Evolutionary conservation across 2,888 invertebrate species (phyloP).

Genomic region (Malthinus flaveolus): DNA sequence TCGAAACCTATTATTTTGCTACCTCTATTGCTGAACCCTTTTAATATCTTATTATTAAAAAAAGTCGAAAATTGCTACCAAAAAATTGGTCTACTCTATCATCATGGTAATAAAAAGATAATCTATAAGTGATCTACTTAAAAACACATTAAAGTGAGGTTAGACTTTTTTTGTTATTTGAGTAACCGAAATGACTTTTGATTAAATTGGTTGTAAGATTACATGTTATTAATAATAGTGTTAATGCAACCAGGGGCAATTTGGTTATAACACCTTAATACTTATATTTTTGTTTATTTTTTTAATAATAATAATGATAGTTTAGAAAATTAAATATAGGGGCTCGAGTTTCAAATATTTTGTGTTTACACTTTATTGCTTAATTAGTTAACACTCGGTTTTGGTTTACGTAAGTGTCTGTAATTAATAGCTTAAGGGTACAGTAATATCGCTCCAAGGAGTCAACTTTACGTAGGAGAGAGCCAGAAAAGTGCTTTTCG

Average conservation of each 20-base stretch:
- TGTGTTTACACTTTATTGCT: constrained; percentile 4
- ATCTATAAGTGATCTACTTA: constrained; percentile 10
- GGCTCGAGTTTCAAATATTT: too few species aligned
- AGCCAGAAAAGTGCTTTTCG: too few species aligned
- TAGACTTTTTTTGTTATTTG: constrained; percentile 6
- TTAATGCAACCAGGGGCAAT: constrained; percentile 14
- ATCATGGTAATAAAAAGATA: constrained; percentile 8
- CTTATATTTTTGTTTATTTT: neutral
- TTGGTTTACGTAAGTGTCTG: too few species aligned
- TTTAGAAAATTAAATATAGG: too few species aligned
- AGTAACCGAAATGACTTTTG: constrained; percentile 22
- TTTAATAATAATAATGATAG: too few species aligned
- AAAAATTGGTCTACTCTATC: constrained; percentile 3
- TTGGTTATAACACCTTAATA: constrained; percentile 7
- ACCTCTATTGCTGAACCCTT: too few species aligned
- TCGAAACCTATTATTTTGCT: neutral
- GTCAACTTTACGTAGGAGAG: too few species aligned
- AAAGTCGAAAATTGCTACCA: neutral
- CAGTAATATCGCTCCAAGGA: too few species aligned
- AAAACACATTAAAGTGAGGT: neutral
- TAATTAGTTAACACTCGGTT: neutral
- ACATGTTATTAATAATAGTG: constrained; percentile 14
- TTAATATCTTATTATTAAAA: too few species aligned
- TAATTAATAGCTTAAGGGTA: too few species aligned
- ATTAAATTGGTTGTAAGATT: constrained; percentile 27